Evolutionary conservation across 2,888 invertebrate genomes (phyloP).

Genomic region (Acanthosepion lycidas): DNA sequence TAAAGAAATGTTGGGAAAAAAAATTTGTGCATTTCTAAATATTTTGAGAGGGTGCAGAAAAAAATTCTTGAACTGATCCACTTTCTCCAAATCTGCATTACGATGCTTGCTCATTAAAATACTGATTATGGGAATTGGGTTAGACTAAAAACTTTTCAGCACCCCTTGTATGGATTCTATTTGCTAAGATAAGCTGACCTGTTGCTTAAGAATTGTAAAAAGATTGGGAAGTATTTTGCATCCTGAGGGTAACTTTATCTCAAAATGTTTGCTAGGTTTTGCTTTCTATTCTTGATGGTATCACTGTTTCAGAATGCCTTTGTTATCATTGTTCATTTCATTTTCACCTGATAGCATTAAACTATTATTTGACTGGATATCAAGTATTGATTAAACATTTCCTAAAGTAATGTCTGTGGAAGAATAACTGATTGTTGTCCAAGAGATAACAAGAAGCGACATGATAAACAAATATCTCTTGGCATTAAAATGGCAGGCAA

Average conservation of each 20-base stretch:
- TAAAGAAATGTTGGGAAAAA: not conserved
- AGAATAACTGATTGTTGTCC: slow-evolving; percentile 23
- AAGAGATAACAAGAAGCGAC: not conserved
- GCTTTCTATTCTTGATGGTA: not conserved
- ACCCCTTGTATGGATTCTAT: no score
- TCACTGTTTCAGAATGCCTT: not conserved
- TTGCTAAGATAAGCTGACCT: not conserved
- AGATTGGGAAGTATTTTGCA: not conserved
- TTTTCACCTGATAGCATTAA: slow-evolving; percentile 18
- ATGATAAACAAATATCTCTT: not conserved
- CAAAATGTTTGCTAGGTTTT: not conserved
- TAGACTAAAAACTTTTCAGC: no score
- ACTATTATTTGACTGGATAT: not conserved
- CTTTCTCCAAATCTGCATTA: no score
- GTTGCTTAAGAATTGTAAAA: slow-evolving; percentile 3
- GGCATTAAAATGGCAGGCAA: not conserved
- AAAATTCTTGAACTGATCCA: no score
- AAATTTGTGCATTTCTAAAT: not conserved
- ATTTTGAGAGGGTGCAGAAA: not conserved
- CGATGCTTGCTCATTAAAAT: no score
- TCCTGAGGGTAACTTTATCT: not conserved
- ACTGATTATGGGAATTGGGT: no score
- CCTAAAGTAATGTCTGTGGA: not conserved
- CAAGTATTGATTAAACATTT: not conserved
- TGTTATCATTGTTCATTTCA: slow-evolving; percentile 4